Evolutionary conservation across 2,797 vertebrate genomes (phyloP).

Genomic region (Acrossocheilus fasciatus): DNA sequence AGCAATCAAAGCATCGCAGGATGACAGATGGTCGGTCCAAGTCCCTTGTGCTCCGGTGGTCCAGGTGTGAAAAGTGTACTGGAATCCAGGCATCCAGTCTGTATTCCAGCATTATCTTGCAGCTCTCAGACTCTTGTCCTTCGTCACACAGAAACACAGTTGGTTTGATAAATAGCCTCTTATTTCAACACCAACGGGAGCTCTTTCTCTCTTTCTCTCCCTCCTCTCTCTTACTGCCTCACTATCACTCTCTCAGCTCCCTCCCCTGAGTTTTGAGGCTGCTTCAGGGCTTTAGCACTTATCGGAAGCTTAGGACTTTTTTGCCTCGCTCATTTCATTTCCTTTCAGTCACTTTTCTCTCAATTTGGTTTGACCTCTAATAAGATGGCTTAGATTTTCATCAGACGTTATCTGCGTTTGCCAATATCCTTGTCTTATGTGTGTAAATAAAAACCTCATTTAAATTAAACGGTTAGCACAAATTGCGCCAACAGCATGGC

Average conservation of each 20-base stretch:
- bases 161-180: slow-evolving; percentile 65
- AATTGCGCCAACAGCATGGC: not conserved
- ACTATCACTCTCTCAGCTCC: slow-evolving; percentile 51
- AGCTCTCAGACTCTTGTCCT: slow-evolving; percentile 47
- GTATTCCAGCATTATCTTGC: slow-evolving; percentile 39
- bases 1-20: slow-evolving; percentile 52
- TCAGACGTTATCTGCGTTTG: slow-evolving; percentile 7
- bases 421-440: not conserved
- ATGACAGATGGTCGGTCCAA: slow-evolving; percentile 58
- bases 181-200: slow-evolving; percentile 71
- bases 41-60: slow-evolving; percentile 38
- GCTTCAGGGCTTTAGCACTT: slow-evolving; percentile 63
- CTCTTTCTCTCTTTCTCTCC: slow-evolving; percentile 58
- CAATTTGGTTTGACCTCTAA: slow-evolving; percentile 63
- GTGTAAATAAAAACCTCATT: slow-evolving; percentile 30
- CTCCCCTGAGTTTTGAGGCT: slow-evolving; percentile 63
- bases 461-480: slow-evolving; percentile 23
- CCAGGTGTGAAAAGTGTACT: slow-evolving; percentile 51
- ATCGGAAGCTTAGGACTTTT: slow-evolving; percentile 54
- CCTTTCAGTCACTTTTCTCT: slow-evolving; percentile 51
- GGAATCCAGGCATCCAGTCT: slow-evolving; percentile 45
- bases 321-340: slow-evolving; percentile 43
- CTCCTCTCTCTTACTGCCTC: slow-evolving; percentile 59
- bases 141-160: slow-evolving; percentile 65
- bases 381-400: slow-evolving; percentile 36